Conservation (phyloP, 2,797 vertebrate genomes). For the Helostoma temminkii region DNA sequence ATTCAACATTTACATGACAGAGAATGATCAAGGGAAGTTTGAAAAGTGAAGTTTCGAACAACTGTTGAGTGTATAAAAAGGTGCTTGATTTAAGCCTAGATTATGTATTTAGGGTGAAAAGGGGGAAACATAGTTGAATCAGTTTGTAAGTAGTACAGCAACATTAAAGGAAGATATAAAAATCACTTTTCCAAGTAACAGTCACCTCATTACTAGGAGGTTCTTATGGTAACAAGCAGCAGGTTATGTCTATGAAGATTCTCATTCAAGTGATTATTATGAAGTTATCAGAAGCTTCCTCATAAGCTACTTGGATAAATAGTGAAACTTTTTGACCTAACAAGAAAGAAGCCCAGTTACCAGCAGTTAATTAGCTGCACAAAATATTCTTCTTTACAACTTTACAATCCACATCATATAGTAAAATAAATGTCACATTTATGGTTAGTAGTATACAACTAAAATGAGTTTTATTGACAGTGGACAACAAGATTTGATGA, state of each 20-base stretch:
- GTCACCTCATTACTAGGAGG: background rate
- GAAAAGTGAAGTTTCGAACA: slow-evolving; percentile 31
- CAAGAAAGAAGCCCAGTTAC: too few species aligned
- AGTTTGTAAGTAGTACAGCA: background rate
- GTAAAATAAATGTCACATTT: background rate
- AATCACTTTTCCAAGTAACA: background rate
- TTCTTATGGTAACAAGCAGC: too few species aligned
- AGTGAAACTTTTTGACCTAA: too few species aligned
- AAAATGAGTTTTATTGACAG: too few species aligned
- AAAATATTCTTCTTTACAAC: too few species aligned
- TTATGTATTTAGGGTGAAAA: slow-evolving; percentile 17
- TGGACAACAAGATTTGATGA: too few species aligned
- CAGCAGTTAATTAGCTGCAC: too few species aligned
- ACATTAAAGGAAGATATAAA: background rate
- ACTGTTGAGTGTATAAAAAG: slow-evolving; percentile 55
- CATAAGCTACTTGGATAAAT: too few species aligned
- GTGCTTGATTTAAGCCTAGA: slow-evolving; percentile 17
- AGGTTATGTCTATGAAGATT: too few species aligned
- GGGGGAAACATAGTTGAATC: slow-evolving; percentile 5
- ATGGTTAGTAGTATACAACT: background rate
- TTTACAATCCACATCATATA: too few species aligned
- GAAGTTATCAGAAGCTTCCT: too few species aligned
- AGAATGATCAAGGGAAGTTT: slow-evolving; percentile 29
- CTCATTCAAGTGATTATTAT: too few species aligned
- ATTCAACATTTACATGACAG: slow-evolving; percentile 27